Evolutionary conservation across 1,140 invertebrate species (phyloP).

Genomic region (Zaprionus taronus): DNA sequence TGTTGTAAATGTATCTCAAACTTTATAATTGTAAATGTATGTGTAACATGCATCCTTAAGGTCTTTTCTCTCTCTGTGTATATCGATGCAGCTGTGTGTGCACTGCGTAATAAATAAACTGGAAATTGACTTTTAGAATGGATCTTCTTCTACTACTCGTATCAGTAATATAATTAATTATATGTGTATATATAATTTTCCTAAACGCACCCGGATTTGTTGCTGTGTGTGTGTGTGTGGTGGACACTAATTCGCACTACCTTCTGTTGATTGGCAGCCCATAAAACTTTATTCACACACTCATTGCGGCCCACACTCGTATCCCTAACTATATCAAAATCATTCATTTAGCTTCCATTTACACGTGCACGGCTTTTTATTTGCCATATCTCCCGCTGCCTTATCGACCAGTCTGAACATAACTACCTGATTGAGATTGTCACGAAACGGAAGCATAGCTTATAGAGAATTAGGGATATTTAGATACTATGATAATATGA

Average conservation of each 20-base stretch:
- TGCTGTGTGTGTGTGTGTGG: slow-evolving; percentile 11
- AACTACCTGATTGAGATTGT: slow-evolving; percentile 22
- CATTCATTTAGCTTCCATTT: slow-evolving; percentile 20
- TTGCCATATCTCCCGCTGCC: neutral
- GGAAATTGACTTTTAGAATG: slow-evolving; percentile 43
- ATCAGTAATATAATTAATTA: neutral
- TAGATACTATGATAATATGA: neutral
- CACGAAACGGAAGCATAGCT: slow-evolving; percentile 22
- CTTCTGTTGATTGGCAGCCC: slow-evolving; percentile 65
- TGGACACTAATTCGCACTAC: slow-evolving; percentile 55
- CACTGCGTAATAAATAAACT: slow-evolving; percentile 72
- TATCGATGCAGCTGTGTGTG: slow-evolving; percentile 56
- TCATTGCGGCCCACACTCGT: neutral
- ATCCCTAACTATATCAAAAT: slow-evolving; percentile 1
- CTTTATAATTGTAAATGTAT: slow-evolving; percentile 43
- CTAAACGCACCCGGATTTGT: slow-evolving; percentile 20
- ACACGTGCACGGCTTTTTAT: slow-evolving; percentile 11
- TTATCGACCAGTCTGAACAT: slow-evolving; percentile 27
- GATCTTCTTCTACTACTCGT: neutral
- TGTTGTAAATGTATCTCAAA: slow-evolving; percentile 39
- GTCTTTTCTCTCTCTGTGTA: slow-evolving; percentile 36
- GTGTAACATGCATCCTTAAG: neutral
- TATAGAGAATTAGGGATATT: slow-evolving; percentile 11
- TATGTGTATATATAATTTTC: slow-evolving; percentile 6
- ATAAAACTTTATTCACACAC: slow-evolving; percentile 45